phyloP scores from a whole-genome alignment of 2,113 vertebrate genomes.

The Melanerpes formicivorus region DNA sequence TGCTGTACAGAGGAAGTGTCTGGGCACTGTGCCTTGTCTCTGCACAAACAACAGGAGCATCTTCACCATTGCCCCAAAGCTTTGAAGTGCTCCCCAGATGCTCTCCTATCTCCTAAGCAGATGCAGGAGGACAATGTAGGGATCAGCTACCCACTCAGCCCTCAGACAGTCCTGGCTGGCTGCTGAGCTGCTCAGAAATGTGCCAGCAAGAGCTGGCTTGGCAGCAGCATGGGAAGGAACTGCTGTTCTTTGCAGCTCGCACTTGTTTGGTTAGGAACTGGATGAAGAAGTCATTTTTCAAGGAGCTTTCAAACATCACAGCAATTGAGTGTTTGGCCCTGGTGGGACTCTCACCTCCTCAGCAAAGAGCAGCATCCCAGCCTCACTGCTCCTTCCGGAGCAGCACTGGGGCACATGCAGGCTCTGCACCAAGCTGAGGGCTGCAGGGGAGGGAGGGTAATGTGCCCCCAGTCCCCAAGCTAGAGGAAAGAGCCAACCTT shows the following conservation, averaged over 20 bases:
- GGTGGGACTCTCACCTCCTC: not conserved
- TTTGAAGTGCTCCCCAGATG: fast-evolving
- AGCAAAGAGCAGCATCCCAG: not conserved
- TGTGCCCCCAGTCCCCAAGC: fast-evolving
- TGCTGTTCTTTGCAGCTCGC: not conserved
- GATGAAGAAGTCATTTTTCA: slow-evolving; percentile 20
- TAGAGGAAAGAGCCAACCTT: fast-evolving
- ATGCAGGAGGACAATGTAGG: not conserved
- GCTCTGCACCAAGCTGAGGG: not conserved
- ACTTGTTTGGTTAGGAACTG: slow-evolving; percentile 30
- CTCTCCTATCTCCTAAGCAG: not conserved
- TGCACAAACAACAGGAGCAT: not conserved
- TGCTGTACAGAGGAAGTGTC: not conserved
- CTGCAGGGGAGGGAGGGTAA: not conserved
- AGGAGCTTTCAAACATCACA: slow-evolving; percentile 35
- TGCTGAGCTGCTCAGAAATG: not conserved
- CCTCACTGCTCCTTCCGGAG: not conserved
- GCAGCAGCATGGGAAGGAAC: slow-evolving; percentile 22
- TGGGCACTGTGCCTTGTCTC: not conserved
- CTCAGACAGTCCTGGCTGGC: not conserved
- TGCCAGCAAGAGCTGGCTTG: fast-evolving
- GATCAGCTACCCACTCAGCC: not conserved
- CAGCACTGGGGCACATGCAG: fast-evolving
- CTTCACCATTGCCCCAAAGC: not conserved
- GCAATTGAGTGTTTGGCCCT: not conserved